Base-by-base conservation (phyloP, 1,140 invertebrate species). In the Drosophila murphyi region DNA sequence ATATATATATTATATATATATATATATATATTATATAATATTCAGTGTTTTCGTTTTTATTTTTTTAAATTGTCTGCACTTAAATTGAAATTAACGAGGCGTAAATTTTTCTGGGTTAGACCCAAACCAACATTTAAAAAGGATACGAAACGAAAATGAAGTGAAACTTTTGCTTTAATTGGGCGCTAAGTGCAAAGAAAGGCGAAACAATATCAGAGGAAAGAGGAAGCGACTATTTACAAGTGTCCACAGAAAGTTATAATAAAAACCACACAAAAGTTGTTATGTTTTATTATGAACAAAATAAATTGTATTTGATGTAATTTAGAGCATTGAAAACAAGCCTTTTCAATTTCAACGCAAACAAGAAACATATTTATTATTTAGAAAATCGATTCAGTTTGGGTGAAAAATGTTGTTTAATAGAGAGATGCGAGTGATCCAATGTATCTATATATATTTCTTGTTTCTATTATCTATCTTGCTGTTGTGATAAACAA, bases 11-110 rank as follows among this genome's bases (percentile, higher is more conserved):
- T 57, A 50, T 32, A 56, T 34, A 59, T 1, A 41, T 52, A 12
- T 52, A n/a, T 43, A 45, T 67, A 31, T 45, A 43, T 45, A 34
- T 20, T 57, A 29, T 55, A 37, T 55, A 29, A 32, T 62, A 34
- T 51, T 57, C 48, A 20, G 20, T 20, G 20, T 20, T 20, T 20
- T 20, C 20, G 20, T 20, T 59, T 60, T 61, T 50, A 48, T 81
- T 67, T 82, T 50, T 72, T 85, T 80, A 75, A 89, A 89, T 89
- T 90, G 85, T 89, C 85, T 89, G 80, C 81, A 89, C 85, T 85
- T 89, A 89, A 89, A 89, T 89, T 89, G 85, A 89, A 89, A 89
- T 89, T 89, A 89, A 89, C 85, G 85, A 89, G 85, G 85, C 85
- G 85, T 89, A 81, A 76, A 89, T 85, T 81, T 83, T 78, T 75